Conservation (phyloP, 1,140 invertebrate species). For the Galleria mellonella region DNA sequence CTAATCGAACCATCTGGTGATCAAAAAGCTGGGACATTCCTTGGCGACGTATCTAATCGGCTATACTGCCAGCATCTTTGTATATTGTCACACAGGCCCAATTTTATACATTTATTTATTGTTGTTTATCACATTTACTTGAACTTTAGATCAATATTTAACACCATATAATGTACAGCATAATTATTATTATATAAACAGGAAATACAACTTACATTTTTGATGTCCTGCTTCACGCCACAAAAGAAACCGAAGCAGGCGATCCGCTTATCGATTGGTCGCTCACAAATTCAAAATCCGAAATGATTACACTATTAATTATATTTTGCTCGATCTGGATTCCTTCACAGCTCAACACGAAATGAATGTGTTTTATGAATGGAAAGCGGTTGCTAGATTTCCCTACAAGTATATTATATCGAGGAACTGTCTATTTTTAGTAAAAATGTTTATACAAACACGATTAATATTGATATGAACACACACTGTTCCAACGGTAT, state of each 20-base stretch:
- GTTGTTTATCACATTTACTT: no score
- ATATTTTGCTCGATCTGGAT: conserved; percentile 16
- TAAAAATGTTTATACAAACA: conserved; percentile 19
- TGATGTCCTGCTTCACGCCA: background rate
- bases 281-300: conserved; percentile 11
- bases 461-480: conserved; percentile 14
- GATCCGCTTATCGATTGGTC: conserved; percentile 12
- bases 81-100: no score
- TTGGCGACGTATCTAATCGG: no score
- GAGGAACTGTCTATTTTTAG: conserved; percentile 56
- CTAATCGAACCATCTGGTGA: no score
- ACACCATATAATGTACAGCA: no score
- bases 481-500: conserved; percentile 17
- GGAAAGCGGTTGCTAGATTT: conserved; percentile 48
- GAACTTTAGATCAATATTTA: no score
- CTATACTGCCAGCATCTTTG: no score
- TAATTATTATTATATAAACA: background rate
- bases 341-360: conserved; percentile 40
- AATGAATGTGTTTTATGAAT: conserved; percentile 69
- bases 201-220: conserved; percentile 7
- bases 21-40: no score
- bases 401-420: conserved; percentile 47
- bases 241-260: conserved; percentile 3
- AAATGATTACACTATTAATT: conserved; percentile 22
- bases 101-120: no score